Base-by-base conservation (phyloP, 1,140 invertebrate species). In the Tenebrio molitor region DNA sequence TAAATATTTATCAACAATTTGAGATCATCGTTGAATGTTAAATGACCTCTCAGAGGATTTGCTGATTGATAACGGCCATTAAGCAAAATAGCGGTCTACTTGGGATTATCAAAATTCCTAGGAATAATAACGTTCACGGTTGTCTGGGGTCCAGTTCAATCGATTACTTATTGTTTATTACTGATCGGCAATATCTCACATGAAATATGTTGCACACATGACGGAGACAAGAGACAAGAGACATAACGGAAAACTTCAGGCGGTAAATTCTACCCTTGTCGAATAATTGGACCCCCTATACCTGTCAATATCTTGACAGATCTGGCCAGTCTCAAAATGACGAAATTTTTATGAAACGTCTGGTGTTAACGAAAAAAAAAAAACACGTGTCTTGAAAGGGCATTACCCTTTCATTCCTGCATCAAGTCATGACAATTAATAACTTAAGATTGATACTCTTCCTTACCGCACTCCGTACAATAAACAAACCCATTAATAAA, bases 201-300 rank as follows among this genome's bases (percentile, higher is more conserved):
- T 58, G 33, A 58, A n/a, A 58, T 58, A 15, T 58, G 50, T 58
- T 25, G 33, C 50, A 58, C 33, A 39, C 12, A 25, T 58, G n/a
- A n/a, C 8, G 50, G 50, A 29, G 50, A 58, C 23, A 44, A 29
- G 25, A 66, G 36, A n/a, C n/a, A n/a, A n/a, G n/a, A n/a, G 41
- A 12, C 41, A 66, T 66, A 66, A 66, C 64, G 64, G 64, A 66
- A 66, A 66, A 25, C 64, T 66, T 66, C 15, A 42, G 64, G 64
- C 64, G 64, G 64, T 66, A 66, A 66, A 36, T 66, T 66, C 21
- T 66, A 66, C 64, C 64, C 64, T 25, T 21, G 2, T 15, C 33
- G n/a, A 21, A 42, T 66, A 14, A 44, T 66, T 14, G 17, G 34
- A 39, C n/a, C 34, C 58, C 58, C 15, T 17, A 25, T 58, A 58